Conservation (phyloP, 2,797 vertebrate species). For the Denticeps clupeoides region DNA sequence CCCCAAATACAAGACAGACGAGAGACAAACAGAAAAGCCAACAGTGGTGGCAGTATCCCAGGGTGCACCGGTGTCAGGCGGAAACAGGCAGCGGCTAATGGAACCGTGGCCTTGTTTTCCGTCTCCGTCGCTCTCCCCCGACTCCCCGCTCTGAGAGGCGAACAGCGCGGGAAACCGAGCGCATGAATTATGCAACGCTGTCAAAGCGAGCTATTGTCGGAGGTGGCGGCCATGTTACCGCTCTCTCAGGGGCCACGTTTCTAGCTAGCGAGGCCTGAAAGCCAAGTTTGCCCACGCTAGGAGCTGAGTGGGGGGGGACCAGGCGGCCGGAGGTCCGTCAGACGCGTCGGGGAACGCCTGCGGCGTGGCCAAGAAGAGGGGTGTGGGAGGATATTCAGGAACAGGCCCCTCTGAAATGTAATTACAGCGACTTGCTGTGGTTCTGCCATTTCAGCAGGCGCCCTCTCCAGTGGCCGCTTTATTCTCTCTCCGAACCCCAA, state of each 20-base stretch:
- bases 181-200: constrained; percentile 87
- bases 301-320: constrained; percentile 4
- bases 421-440: constrained; percentile 44
- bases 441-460: constrained; percentile 54
- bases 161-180: constrained; percentile 42
- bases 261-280: too few species aligned
- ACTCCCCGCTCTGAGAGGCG: constrained; percentile 36
- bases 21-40: too few species aligned
- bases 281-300: too few species aligned
- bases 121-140: constrained; percentile 34
- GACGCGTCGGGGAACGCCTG: too few species aligned
- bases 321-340: too few species aligned
- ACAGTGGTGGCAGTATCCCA: constrained; percentile 17
- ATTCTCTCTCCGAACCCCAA: neutral
- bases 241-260: constrained; percentile 2
- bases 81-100: constrained; percentile 52
- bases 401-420: constrained; percentile 47
- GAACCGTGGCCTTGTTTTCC: constrained; percentile 52
- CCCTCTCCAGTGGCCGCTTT: neutral
- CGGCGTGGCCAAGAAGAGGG: too few species aligned
- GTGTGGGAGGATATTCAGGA: constrained; percentile 59
- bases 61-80: constrained; percentile 42
- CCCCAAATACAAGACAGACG: too few species aligned
- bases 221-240: constrained; percentile 58
- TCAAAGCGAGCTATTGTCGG: constrained; percentile 76